Percentiles rank a stretch among this genome's conserved stretches.
These are phyloP conservation scores for Drosophila lacteicornis DNA, from an alignment of 1,140 invertebrate genomes.

Conservation along the genomic window DNA sequence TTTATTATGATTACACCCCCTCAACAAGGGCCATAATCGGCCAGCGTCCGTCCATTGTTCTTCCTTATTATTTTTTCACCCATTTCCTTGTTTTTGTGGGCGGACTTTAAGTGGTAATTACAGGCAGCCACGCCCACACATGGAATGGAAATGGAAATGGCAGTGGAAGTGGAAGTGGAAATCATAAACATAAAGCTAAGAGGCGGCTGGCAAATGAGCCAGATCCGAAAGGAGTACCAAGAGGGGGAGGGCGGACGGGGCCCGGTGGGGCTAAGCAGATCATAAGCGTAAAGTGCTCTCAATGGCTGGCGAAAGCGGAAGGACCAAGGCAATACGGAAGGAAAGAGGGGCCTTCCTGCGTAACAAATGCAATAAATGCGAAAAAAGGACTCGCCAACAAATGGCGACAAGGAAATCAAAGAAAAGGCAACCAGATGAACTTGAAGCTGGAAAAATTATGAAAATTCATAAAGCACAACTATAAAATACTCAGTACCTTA, in stretches of 20 bases:
- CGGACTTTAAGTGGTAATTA: constrained; percentile 78
- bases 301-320: constrained; percentile 17
- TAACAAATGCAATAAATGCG: constrained; percentile 81
- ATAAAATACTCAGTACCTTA: neutral
- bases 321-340: neutral
- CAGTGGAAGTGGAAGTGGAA: constrained; percentile 61
- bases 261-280: constrained; percentile 54
- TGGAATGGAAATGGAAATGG: constrained; percentile 58
- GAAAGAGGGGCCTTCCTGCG: constrained; percentile 47
- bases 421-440: neutral
- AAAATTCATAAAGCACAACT: neutral
- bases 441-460: constrained; percentile 8
- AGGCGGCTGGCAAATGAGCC: constrained; percentile 72
- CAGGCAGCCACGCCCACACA: constrained; percentile 66
- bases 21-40: constrained; percentile 17
- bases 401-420: constrained; percentile 65
- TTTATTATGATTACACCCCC: constrained; percentile 81
- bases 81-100: constrained; percentile 24
- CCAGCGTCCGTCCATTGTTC: constrained; percentile 59
- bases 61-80: constrained; percentile 35
- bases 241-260: neutral
- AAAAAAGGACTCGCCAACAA: constrained; percentile 69
- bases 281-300: constrained; percentile 76
- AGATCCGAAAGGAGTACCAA: constrained; percentile 35
- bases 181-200: constrained; percentile 82